Evolutionary conservation across 2,888 invertebrate species (phyloP).

Genomic region (Erebia aethiops): DNA sequence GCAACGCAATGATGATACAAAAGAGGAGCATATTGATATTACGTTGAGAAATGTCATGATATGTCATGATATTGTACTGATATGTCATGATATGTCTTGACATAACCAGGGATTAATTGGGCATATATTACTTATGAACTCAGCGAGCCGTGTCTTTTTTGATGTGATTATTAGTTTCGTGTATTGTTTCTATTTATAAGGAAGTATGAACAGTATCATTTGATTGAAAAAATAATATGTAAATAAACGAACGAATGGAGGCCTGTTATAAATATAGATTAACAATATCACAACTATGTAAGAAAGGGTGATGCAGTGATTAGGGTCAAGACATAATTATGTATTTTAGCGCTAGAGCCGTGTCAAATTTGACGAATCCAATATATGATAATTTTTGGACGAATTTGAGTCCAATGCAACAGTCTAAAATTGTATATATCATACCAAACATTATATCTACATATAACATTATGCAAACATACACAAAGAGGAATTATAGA

Average conservation of each 20-base stretch:
- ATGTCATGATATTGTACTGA: conserved; percentile 1
- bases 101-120: conserved; percentile 50
- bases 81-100: conserved; percentile 51
- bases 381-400: too few species aligned
- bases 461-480: too few species aligned
- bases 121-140: conserved; percentile 62
- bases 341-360: not conserved
- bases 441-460: too few species aligned
- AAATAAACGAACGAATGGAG: conserved; percentile 74
- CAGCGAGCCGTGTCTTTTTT: conserved; percentile 42
- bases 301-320: conserved; percentile 55
- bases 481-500: too few species aligned
- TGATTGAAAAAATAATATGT: conserved; percentile 54
- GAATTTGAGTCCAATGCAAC: too few species aligned
- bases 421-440: too few species aligned
- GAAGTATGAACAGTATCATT: conserved; percentile 49
- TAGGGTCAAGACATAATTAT: not conserved
- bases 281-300: conserved; percentile 68
- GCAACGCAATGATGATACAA: too few species aligned
- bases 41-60: not conserved
- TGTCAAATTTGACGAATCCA: too few species aligned
- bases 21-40: not conserved
- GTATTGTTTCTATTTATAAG: conserved; percentile 40
- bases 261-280: conserved; percentile 70
- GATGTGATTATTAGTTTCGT: conserved; percentile 48